phyloP scores from a whole-genome alignment of 2,797 vertebrate genomes.

The Platyrinchus mystaceus region DNA sequence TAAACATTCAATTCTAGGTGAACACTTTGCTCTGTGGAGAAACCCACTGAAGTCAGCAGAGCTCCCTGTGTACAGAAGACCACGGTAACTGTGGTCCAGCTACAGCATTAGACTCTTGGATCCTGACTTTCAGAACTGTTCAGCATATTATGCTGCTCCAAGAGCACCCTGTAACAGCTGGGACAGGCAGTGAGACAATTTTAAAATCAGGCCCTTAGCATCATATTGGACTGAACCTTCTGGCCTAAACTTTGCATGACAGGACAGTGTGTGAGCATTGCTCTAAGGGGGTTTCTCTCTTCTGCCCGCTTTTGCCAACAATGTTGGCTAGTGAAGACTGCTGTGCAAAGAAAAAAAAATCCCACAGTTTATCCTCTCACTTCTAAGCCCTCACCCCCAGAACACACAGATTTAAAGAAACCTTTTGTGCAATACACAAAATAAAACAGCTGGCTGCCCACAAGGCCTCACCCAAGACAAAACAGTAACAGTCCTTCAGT shows the following conservation, averaged over 20 bases:
- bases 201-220: not conserved
- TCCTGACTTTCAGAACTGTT: not conserved
- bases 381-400: not conserved
- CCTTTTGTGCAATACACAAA: slow-evolving; percentile 12
- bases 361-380: not conserved
- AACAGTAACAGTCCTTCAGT: slow-evolving; percentile 34
- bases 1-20: not conserved
- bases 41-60: not conserved
- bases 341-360: not conserved
- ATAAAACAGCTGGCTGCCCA: slow-evolving; percentile 36
- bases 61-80: not conserved
- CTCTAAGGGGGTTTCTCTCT: not conserved
- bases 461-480: slow-evolving; percentile 46
- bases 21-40: not conserved
- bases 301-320: not conserved
- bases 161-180: not conserved
- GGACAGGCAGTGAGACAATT: not conserved
- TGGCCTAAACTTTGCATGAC: not conserved
- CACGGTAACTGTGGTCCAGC: not conserved
- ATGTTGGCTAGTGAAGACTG: not conserved
- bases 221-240: not conserved
- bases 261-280: not conserved
- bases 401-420: slow-evolving; percentile 11
- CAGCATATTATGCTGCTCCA: not conserved
- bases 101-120: not conserved